Evolutionary conservation across 1,140 invertebrate genomes (phyloP), one percentile per base, ranked within the genome.

Genomic region (Piezodorus guildinii): DNA sequence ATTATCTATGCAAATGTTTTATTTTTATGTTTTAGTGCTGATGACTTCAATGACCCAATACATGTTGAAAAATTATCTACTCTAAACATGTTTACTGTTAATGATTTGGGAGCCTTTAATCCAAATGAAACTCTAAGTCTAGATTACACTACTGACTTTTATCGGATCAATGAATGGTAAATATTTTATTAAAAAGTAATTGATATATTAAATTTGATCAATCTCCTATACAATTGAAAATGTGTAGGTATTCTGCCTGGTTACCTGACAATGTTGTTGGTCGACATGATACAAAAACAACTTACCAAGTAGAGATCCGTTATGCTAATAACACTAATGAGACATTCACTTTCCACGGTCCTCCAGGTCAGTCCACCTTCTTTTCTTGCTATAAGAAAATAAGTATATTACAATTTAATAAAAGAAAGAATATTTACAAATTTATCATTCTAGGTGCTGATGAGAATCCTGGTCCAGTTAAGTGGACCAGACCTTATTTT

Each of bases 311-410:
- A 60, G 85, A 90, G 75, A 94, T 96, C 66, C 84, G 91, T 73
- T 94, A 95, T 77, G 87, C 92, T 0, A 96, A 97, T 73, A 92
- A 93, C 71, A 96, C 94, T 6, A 96, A 96, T 76, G 91, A 94
- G 73, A 95, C 91, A 21, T 92, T 87, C 73, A 89, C 89, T n/a
- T 95, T 94, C 75, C 91, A 94, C 71, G 91, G 91, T 61, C 91
- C 91, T n/a, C 88, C 84, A 58, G 88, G 80, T 81, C 73, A 69
- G 60, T 62, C 51, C 51, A 39, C 62, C 51, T 62, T 54, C 58
- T 54, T 68, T 68, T 65, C 62, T 67, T 67, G 15, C 66, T 67
- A 51, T 23, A n/a, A 59, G 34, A 62, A 44, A 23, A 62, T 44
- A 64, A 1, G 44, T 59, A 39, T 19, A 46, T 34, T 60, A 46